Conservation (phyloP, 1,140 invertebrate genomes). For the Brachionus asplanchnoidis region DNA sequence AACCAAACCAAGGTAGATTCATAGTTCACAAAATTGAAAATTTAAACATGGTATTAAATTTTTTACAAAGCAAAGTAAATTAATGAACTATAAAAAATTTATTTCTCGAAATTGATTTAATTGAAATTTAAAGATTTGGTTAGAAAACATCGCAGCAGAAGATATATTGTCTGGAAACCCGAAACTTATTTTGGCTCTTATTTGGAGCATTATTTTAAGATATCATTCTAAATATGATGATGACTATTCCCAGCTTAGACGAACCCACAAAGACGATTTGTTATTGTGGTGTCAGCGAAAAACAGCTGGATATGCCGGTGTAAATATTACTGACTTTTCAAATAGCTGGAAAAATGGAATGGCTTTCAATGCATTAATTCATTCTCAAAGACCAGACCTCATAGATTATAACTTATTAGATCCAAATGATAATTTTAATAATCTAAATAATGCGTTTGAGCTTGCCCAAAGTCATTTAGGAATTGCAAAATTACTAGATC, state of each 20-base stretch:
- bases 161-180: conserved; percentile 96
- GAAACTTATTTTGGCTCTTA: conserved; percentile 87
- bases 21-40: conserved; percentile 98
- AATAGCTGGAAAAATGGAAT: conserved; percentile 85
- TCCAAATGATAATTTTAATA: conserved; percentile 75
- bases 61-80: conserved; percentile 87
- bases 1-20: conserved; percentile 93
- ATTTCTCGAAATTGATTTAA: conserved; percentile 51
- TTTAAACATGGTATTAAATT: conserved; percentile 93
- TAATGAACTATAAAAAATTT: background rate
- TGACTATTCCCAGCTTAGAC: conserved; percentile 93
- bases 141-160: conserved; percentile 97
- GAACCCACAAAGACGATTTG: conserved; percentile 92
- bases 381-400: conserved; percentile 85
- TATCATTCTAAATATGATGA: conserved; percentile 71
- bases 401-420: conserved; percentile 76
- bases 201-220: conserved; percentile 95
- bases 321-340: conserved; percentile 76
- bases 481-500: conserved; percentile 75
- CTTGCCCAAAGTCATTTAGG: conserved; percentile 83
- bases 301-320: conserved; percentile 71
- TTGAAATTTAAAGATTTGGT: conserved; percentile 58
- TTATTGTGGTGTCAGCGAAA: conserved; percentile 97
- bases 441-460: conserved; percentile 89
- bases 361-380: conserved; percentile 93